Evolutionary conservation across 2,797 vertebrate species (phyloP).

Genomic region (Oryzias sinensis): DNA sequence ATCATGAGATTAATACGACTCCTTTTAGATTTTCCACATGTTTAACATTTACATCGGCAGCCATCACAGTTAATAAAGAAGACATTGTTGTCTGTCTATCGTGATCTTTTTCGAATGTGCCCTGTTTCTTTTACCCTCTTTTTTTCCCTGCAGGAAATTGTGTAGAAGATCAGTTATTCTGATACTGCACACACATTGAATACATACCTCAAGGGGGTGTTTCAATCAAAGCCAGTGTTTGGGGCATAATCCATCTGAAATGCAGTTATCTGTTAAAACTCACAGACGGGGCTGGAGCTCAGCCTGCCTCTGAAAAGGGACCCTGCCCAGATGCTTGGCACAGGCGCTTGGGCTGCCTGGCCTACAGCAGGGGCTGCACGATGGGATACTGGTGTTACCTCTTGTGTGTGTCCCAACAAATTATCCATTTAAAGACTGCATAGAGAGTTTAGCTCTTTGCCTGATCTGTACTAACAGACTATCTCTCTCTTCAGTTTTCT

Average conservation of each 20-base stretch:
- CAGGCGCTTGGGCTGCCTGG: slow-evolving; percentile 42
- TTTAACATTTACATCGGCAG: slow-evolving; percentile 48
- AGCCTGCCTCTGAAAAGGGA: slow-evolving; percentile 57
- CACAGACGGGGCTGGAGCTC: slow-evolving; percentile 54
- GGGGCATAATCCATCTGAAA: slow-evolving; percentile 69
- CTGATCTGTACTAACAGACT: slow-evolving; percentile 7
- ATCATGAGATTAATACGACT: slow-evolving; percentile 42
- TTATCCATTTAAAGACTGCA: slow-evolving; percentile 59
- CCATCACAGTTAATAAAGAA: slow-evolving; percentile 35
- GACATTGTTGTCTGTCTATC: slow-evolving; percentile 42
- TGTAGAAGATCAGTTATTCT: slow-evolving; percentile 60
- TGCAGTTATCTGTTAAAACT: slow-evolving; percentile 65
- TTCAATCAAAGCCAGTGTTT: slow-evolving; percentile 67
- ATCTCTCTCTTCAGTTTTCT: slow-evolving; percentile 18
- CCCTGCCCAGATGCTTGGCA: slow-evolving; percentile 70
- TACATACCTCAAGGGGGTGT: slow-evolving; percentile 58
- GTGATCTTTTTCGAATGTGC: slow-evolving; percentile 36
- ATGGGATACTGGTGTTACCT: slow-evolving; percentile 57
- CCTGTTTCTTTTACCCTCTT: slow-evolving; percentile 17
- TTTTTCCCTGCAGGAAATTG: slow-evolving; percentile 43
- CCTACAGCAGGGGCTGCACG: slow-evolving; percentile 61
- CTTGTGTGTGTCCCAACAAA: slow-evolving; percentile 58
- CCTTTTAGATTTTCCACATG: slow-evolving; percentile 36
- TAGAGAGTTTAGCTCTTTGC: slow-evolving; percentile 39
- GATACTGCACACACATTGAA: slow-evolving; percentile 52